Base-by-base conservation (phyloP, 2,797 vertebrate genomes). In the Sebastes trivittatus region DNA sequence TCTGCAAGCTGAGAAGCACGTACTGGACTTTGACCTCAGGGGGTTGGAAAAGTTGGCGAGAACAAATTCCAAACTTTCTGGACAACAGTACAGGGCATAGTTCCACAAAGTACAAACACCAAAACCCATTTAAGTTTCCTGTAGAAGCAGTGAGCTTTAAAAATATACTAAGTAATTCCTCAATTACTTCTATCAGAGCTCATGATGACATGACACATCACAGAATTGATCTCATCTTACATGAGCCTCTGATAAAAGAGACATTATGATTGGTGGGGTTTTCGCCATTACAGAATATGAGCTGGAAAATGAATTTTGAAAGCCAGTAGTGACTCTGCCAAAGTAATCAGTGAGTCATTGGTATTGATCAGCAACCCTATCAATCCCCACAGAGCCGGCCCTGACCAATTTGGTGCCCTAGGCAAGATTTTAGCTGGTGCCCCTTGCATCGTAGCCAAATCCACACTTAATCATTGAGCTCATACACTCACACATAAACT, bases 31-130 rank as follows among this genome's bases (percentile, higher is more conserved):
- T 87, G 88, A 92, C 88, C 88, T 80, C 52, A 4, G 27, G 55
- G 25, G 82, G 78, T 71, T 66, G 27, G 64, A 78, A 79, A 88
- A 90, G 86, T 90, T 91, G 76, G 4, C 1, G 27, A 78, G 75
- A 91, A 82, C 77, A 87, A 91, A 89, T 86, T 84, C 67, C 63
- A 72, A 89, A 87, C 78, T 90, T 84, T 71, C 63, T 75, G 65
- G 38, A 68, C 6, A 30, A 25, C 54, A 74, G 42, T 30, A 34
- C 22, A 60, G 75, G 5, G 20, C 42, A 61, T 18, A 66, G 67
- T 34, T 78, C 46, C 52, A 54, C 56, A 68, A 59, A 71, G n/a
- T 20, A 30, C 55, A 79, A 54, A 72, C 9, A 75, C 23, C 68
- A 67, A 78, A 68, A 34, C 11, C 36, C n/a, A 75, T 69, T 29